Conservation (phyloP, 2,113 vertebrate genomes). For the Syngnathus scovelli region DNA sequence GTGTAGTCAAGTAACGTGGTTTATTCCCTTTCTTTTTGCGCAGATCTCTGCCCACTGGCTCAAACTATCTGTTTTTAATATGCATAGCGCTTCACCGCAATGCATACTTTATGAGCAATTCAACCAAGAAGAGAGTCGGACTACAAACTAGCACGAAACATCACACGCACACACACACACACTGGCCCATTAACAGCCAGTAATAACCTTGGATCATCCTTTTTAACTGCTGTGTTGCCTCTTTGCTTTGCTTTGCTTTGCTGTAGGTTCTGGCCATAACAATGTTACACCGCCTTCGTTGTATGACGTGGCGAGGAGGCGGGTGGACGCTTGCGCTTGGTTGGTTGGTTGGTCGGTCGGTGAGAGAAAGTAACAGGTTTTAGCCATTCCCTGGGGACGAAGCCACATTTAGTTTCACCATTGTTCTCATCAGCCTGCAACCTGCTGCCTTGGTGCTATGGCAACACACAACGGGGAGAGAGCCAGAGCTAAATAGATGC, state of each 20-base stretch:
- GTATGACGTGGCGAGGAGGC: background rate
- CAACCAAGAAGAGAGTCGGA: background rate
- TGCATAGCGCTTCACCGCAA: background rate
- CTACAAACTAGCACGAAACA: background rate
- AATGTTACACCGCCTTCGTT: background rate
- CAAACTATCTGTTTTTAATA: background rate
- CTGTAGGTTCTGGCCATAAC: background rate
- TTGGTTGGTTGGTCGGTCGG: background rate
- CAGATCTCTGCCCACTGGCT: background rate
- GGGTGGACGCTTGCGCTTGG: background rate
- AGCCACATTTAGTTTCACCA: slow-evolving; percentile 8
- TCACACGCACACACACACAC: background rate
- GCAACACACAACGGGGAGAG: slow-evolving; percentile 26
- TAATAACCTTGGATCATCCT: background rate
- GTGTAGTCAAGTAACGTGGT: background rate
- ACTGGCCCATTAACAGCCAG: background rate
- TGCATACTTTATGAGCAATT: background rate
- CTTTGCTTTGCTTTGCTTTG: background rate
- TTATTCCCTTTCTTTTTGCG: too few species aligned
- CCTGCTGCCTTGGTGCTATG: slow-evolving; percentile 23
- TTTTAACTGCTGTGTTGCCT: background rate
- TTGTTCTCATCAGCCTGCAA: slow-evolving; percentile 10
- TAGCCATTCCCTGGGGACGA: background rate
- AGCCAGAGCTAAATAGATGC: background rate
- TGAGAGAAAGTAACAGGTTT: slow-evolving; percentile 11